Percentiles rank a stretch among this genome's conserved stretches.
These are phyloP conservation scores for Harpegnathos saltator DNA, from an alignment of 1,140 invertebrate species.

Conservation along the genomic window DNA sequence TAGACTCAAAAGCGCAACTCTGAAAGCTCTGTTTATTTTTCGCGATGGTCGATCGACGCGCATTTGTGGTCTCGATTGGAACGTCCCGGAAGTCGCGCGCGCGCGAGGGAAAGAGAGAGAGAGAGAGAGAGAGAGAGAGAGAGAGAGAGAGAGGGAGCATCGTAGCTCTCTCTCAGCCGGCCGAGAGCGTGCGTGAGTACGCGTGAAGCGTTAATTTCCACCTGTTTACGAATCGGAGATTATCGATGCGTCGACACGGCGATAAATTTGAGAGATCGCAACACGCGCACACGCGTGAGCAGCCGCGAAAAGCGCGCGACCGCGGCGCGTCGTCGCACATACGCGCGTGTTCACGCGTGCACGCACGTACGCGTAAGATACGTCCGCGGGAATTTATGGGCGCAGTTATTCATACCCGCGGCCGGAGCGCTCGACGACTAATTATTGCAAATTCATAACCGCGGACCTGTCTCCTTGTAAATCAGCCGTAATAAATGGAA, in stretches of 20 bases:
- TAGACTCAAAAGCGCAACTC: too few species aligned
- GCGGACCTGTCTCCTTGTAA: constrained; percentile 22
- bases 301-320: constrained; percentile 21
- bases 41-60: too few species aligned
- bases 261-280: constrained; percentile 50
- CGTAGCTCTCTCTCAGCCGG: background rate
- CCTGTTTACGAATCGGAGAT: background rate
- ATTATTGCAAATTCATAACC: constrained; percentile 50
- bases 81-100: background rate
- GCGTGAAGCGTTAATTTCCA: background rate
- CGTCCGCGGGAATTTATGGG: constrained; percentile 45
- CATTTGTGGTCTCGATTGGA: background rate
- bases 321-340: constrained; percentile 5
- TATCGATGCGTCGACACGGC: background rate
- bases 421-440: constrained; percentile 43
- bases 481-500: constrained; percentile 32
- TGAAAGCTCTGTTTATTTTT: too few species aligned
- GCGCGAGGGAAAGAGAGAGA: too few species aligned
- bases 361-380: constrained; percentile 38
- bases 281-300: background rate
- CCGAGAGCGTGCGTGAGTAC: too few species aligned
- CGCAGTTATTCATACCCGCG: constrained; percentile 46
- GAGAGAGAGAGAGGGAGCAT: too few species aligned
- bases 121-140: too few species aligned
- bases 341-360: constrained; percentile 3